A percentile compares a stretch with the other conserved stretches of the same genome.
Conservation (phyloP, 2,113 vertebrate species). For the Phrynocephalus versicolor region DNA sequence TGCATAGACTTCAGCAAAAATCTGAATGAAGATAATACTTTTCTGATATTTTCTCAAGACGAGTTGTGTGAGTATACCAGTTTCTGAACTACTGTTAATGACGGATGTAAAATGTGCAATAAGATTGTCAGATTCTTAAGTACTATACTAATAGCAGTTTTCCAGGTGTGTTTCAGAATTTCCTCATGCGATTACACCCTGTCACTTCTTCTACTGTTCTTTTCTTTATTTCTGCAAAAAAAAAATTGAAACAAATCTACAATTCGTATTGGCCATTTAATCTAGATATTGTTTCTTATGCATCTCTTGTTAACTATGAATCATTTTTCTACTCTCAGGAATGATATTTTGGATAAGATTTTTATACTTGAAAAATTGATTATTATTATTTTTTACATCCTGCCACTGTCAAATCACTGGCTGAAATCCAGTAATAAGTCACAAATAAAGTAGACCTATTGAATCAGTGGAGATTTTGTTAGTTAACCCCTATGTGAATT, state of each 20-base stretch:
- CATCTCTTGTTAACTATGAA: neutral
- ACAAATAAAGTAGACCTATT: too few species aligned
- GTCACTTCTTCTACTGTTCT: neutral
- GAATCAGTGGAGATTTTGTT: too few species aligned
- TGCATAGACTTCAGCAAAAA: constrained; percentile 95
- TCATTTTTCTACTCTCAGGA: neutral
- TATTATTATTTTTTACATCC: neutral
- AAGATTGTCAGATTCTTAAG: constrained; percentile 32
- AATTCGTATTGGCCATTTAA: too few species aligned
- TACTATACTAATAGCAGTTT: neutral
- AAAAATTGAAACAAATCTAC: too few species aligned
- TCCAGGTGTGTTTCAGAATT: constrained; percentile 6
- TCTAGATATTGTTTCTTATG: too few species aligned
- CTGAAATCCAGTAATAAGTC: too few species aligned
- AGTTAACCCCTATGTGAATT: too few species aligned
- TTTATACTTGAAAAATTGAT: neutral
- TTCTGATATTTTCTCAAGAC: constrained; percentile 82
- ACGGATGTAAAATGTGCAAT: neutral
- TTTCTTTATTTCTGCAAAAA: neutral
- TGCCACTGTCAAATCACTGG: neutral
- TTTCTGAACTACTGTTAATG: neutral
- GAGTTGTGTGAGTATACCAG: constrained; percentile 82
- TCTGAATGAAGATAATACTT: constrained; percentile 89
- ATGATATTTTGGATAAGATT: neutral
- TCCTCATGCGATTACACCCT: neutral